Conservation (phyloP, 1,140 invertebrate species). For the Orussus abietinus region DNA sequence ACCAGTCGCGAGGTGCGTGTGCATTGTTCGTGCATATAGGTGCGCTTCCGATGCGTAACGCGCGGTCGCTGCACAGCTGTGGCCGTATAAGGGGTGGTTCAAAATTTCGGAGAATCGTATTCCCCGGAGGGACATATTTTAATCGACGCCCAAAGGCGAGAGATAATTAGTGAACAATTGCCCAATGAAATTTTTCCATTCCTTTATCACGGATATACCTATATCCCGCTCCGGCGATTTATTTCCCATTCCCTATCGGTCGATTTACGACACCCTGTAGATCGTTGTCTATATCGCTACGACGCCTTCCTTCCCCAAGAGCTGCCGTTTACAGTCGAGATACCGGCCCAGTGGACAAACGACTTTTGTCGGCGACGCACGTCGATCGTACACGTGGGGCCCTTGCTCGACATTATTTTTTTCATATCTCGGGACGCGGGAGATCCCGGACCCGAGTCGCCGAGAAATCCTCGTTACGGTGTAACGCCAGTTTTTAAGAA, state of each 20-base stretch:
- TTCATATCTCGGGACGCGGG: slow-evolving; percentile 6
- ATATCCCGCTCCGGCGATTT: slow-evolving; percentile 3
- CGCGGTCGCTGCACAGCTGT: too few relatives aligned
- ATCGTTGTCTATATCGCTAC: neutral
- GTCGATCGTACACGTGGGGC: slow-evolving; percentile 14
- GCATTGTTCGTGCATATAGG: too few relatives aligned
- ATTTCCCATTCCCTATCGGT: neutral
- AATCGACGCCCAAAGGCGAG: too few relatives aligned
- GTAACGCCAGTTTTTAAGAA: too few relatives aligned
- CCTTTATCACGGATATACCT: slow-evolving; percentile 12
- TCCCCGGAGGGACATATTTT: too few relatives aligned
- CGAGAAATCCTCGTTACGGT: slow-evolving; percentile 22
- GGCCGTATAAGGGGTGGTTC: too few relatives aligned
- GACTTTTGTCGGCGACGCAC: slow-evolving; percentile 20
- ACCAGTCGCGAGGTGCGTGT: too few relatives aligned
- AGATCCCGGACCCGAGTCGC: slow-evolving; percentile 8
- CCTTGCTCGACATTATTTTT: slow-evolving; percentile 8
- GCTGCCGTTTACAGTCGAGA: slow-evolving; percentile 1
- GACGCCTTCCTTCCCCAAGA: neutral
- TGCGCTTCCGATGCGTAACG: too few relatives aligned
- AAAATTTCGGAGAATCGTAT: too few relatives aligned
- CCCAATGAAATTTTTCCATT: slow-evolving; percentile 9
- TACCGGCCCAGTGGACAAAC: slow-evolving; percentile 18
- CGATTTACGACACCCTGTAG: slow-evolving; percentile 9
- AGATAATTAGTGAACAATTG: slow-evolving; percentile 12